Percentiles rank a stretch among this genome's conserved stretches.
Evolutionary conservation across 2,888 invertebrate species (phyloP).

Genomic region (Gastrophysa polygoni): DNA sequence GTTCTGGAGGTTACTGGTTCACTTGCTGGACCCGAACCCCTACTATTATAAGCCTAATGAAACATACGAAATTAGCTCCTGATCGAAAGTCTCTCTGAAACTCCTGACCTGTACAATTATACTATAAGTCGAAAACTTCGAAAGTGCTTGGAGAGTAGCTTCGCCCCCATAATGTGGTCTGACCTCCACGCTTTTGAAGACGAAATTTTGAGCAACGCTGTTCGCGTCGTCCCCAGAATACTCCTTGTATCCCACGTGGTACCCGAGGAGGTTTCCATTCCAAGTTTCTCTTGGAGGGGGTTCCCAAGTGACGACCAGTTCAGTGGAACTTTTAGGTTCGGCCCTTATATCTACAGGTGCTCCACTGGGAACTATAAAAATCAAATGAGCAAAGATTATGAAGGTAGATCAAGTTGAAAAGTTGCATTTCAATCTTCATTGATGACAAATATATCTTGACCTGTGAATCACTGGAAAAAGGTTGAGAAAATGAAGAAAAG

Average conservation of each 20-base stretch:
- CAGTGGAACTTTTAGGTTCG: constrained; percentile 84
- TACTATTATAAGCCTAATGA: constrained; percentile 79
- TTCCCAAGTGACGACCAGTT: constrained; percentile 85
- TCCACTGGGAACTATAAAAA: constrained; percentile 72
- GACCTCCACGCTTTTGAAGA: constrained; percentile 77
- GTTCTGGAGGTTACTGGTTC: constrained; percentile 80
- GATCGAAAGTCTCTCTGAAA: neutral
- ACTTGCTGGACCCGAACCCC: constrained; percentile 84
- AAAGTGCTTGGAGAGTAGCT: constrained; percentile 70
- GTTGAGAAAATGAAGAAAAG: too few species aligned
- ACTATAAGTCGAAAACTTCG: constrained; percentile 80
- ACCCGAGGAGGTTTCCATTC: constrained; percentile 87
- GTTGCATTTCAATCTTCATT: too few species aligned
- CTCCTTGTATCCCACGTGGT: constrained; percentile 85
- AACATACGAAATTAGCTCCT: constrained; percentile 54
- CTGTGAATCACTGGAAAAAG: too few species aligned
- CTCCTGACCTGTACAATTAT: constrained; percentile 74
- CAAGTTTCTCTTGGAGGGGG: constrained; percentile 84
- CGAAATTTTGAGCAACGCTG: constrained; percentile 62
- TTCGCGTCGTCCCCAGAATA: constrained; percentile 55
- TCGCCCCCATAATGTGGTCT: constrained; percentile 75
- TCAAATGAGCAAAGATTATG: too few species aligned
- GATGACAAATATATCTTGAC: too few species aligned
- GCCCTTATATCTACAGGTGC: constrained; percentile 82
- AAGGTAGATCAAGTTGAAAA: too few species aligned